Base-by-base conservation (phyloP, 2,888 invertebrate species). In the Prenolepis imparis region DNA sequence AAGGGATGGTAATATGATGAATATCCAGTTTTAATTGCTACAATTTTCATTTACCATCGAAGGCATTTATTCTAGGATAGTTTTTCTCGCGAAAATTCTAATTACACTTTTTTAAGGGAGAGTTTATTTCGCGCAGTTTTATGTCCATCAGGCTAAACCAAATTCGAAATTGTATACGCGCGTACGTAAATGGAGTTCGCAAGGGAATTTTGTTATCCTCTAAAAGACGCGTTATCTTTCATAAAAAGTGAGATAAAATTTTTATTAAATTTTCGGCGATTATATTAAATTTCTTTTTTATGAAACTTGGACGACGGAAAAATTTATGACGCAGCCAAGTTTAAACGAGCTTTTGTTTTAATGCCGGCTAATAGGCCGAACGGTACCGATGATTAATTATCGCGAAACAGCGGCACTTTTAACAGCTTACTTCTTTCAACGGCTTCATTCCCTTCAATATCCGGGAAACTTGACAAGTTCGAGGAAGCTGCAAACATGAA, bases 101-200 rank as follows among this genome's bases (percentile, higher is more conserved):
- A 80, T 80, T 48, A 61, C 59, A 72, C 61, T 72, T 52, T 48
- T 57, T 80, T 59, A 80, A 80, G 44, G 24, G 78, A 80, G 72
- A 80, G 72, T 72, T 80, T 80, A 64, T 72, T 80, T 72, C 41
- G 18, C 70, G 78, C 72, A 72, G 72, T 80, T 80, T 80, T 72
- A 44, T 72, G 48, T 44, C 59, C 12, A 59, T 72, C 73, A 21
- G 66, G 21, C 36, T 80, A 72, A 72, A 78, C 44, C 72, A 18
- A 66, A 70, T 59, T 44, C 59, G 70, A 44, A 78, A 80, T 72
- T 61, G 44, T 70, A 59, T 32, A 32, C 70, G 70, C 78, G 78
- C 44, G 21, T 59, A 44, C 44, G 28, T 68, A 77, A 77, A 59
- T 72, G 36, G 32, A 61, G 24, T 48, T 41, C 12, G 18, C 68